Conservation (phyloP, 1,140 invertebrate genomes). For the Physella acuta region DNA sequence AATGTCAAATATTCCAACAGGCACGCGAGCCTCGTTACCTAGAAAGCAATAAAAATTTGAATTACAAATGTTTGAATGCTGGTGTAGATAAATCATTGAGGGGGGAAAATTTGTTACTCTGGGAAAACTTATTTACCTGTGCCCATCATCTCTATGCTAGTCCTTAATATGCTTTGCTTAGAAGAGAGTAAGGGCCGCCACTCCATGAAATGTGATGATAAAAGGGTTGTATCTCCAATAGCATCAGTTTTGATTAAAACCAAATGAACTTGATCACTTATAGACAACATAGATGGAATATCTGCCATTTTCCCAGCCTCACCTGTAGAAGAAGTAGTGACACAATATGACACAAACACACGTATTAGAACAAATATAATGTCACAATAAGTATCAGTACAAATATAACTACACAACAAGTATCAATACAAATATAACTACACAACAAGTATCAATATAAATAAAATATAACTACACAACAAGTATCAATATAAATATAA, state of each 20-base stretch:
- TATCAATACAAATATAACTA: too few relatives aligned
- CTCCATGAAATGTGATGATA: slow-evolving; percentile 57
- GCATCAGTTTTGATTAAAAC: slow-evolving; percentile 55
- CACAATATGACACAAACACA: not conserved
- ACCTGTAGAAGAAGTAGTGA: slow-evolving; percentile 39
- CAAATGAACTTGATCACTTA: slow-evolving; percentile 55
- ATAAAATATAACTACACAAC: too few relatives aligned
- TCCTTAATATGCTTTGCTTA: slow-evolving; percentile 38
- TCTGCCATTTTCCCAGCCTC: slow-evolving; percentile 56
- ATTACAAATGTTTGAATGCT: too few relatives aligned
- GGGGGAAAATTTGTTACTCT: too few relatives aligned
- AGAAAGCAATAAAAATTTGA: too few relatives aligned
- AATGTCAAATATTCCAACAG: slow-evolving; percentile 58
- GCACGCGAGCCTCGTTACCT: slow-evolving; percentile 57
- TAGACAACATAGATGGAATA: slow-evolving; percentile 48
- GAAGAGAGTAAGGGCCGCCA: slow-evolving; percentile 54
- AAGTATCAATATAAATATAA: too few relatives aligned
- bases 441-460: too few relatives aligned
- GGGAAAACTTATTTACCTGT: slow-evolving; percentile 55
- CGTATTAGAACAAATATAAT: not conserved
- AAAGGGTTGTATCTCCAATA: slow-evolving; percentile 53
- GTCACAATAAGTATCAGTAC: too few relatives aligned
- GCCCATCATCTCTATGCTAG: slow-evolving; percentile 54
- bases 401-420: too few relatives aligned
- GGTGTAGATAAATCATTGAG: too few relatives aligned